Evolutionary conservation across 2,113 vertebrate species (phyloP), one percentile per base, ranked within the genome.

Genomic region (Piaya cayana): DNA sequence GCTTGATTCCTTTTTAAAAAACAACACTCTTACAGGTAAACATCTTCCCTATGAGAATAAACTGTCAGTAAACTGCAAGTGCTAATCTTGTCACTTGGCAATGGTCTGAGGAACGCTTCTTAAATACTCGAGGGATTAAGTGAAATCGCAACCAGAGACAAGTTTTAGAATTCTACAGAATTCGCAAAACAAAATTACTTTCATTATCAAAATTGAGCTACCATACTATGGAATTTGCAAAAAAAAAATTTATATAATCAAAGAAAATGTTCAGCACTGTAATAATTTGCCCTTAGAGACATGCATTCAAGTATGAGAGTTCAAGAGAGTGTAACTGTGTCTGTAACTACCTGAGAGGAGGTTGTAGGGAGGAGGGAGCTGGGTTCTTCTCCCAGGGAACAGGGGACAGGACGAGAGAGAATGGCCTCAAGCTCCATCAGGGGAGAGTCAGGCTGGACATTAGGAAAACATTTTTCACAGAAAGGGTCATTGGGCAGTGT

Each of bases 101-200:
- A 97, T 39, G 25, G 93, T 94, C 91, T 98, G 94, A 94, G 94
- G 96, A 98, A 98, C 97, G 97, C 92, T 96, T 97, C 96, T 97
- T 97, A 98, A 98, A 95, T 96, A 96, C 94, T 96, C 94, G 92
- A 95, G 93, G 94, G 97, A 98, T 97, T 98, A 98, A 97, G 97
- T 94, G 91, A 98, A 98, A 98, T 96, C 97, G 97, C 95, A 98
- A 92, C 95, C 84, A 8, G 91, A 97, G 96, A 98, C 95, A 97
- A 95, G 92, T 89, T 97, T 97, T 95, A 85, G 82, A 97, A 97
- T 94, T 95, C 81, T 20, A 69, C 67, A 70, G 37, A 89, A 53
- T 95, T 94, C 82, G 96, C 92, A 96, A 93, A 97, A 92, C 83
- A 97, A 98, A 98, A 97, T 90, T 87, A 95, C 93, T 97, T 98